Conservation (phyloP, 2,797 vertebrate genomes). For the Betta splendens region DNA sequence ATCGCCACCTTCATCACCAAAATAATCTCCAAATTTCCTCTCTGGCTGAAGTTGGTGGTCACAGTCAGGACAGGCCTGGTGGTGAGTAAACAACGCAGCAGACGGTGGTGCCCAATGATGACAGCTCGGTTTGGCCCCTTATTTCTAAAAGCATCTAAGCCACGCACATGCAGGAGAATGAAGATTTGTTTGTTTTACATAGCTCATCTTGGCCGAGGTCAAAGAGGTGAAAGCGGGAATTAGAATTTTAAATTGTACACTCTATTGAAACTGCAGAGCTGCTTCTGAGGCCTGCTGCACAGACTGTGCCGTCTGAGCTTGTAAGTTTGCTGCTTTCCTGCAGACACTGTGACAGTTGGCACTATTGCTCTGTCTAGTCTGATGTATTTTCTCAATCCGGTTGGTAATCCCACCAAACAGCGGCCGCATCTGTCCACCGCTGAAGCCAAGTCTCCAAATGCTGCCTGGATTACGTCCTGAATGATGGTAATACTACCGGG, state of each 20-base stretch:
- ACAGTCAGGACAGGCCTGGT: constrained; percentile 93
- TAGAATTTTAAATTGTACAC: neutral
- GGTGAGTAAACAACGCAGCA: constrained; percentile 84
- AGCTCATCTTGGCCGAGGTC: too few species aligned
- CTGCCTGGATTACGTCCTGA: constrained; percentile 70
- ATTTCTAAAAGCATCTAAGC: too few species aligned
- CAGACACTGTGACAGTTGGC: constrained; percentile 47
- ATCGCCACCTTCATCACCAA: constrained; percentile 93
- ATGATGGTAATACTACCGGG: constrained; percentile 60
- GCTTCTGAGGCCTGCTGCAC: constrained; percentile 5
- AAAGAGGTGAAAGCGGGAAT: neutral
- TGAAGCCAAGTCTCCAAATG: constrained; percentile 69
- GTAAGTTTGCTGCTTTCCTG: constrained; percentile 31
- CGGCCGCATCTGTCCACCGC: constrained; percentile 66
- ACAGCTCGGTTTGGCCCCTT: neutral
- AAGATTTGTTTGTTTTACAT: too few species aligned
- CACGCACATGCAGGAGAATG: too few species aligned
- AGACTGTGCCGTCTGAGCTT: constrained; percentile 4
- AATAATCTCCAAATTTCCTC: constrained; percentile 90
- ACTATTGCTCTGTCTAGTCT: constrained; percentile 33
- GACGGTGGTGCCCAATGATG: neutral
- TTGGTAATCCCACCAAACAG: constrained; percentile 74
- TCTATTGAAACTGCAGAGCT: constrained; percentile 8
- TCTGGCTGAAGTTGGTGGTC: constrained; percentile 95
- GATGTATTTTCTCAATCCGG: constrained; percentile 72